A percentile compares a stretch with the other conserved stretches of the same genome.
Evolutionary conservation across 2,113 vertebrate genomes (phyloP).

Genomic region (Amblyornis subalaris): DNA sequence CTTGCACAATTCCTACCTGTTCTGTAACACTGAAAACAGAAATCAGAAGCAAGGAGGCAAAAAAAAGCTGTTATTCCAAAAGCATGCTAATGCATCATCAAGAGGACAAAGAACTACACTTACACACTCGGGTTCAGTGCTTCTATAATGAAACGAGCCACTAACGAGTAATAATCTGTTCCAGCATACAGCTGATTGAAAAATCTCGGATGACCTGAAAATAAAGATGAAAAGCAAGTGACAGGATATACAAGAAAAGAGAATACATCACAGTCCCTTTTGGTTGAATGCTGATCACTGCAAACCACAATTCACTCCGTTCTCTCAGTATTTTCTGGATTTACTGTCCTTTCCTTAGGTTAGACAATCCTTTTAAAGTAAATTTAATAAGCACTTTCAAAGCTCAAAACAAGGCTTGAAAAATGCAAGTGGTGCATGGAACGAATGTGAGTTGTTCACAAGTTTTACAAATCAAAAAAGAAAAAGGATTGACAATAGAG

Average conservation of each 20-base stretch:
- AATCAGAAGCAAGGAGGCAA: background rate
- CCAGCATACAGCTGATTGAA: constrained; percentile 87
- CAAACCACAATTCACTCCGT: background rate
- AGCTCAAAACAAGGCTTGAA: background rate
- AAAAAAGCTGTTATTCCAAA: background rate
- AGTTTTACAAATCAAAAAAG: background rate
- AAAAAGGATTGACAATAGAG: background rate
- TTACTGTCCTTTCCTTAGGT: background rate
- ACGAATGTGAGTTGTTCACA: background rate
- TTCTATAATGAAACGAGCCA: constrained; percentile 82
- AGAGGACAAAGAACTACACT: constrained; percentile 59
- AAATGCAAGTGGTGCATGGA: background rate
- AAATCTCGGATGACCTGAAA: constrained; percentile 83
- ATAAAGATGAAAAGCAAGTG: constrained; percentile 17
- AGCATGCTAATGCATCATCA: background rate
- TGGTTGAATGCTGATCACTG: background rate
- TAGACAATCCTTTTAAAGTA: background rate
- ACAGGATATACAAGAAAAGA: background rate
- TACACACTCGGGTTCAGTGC: constrained; percentile 85
- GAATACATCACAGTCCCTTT: background rate
- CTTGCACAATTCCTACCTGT: background rate
- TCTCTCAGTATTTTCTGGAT: background rate
- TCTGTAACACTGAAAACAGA: background rate
- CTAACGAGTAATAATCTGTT: constrained; percentile 83
- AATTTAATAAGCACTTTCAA: background rate